Evolutionary conservation across 2,797 vertebrate species (phyloP).

Genomic region (Echeneis naucrates): DNA sequence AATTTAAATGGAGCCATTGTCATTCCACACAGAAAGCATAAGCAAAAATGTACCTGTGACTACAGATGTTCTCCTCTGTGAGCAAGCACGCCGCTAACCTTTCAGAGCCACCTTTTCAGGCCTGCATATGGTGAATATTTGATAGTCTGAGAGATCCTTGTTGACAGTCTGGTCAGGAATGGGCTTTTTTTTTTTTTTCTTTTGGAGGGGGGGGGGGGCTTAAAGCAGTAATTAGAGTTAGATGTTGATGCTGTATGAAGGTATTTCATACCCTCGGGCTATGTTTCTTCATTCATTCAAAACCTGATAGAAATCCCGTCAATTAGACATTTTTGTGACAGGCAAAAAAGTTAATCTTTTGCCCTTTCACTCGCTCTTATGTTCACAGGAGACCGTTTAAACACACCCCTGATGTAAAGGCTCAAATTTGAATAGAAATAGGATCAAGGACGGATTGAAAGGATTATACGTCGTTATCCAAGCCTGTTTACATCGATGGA

Average conservation of each 20-base stretch:
- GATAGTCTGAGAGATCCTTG: background rate
- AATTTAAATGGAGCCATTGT: background rate
- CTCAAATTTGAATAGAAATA: constrained; percentile 66
- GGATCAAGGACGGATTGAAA: constrained; percentile 44
- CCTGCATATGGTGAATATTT: background rate
- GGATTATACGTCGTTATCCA: constrained; percentile 54
- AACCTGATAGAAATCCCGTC: constrained; percentile 40
- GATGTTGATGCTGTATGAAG: constrained; percentile 1
- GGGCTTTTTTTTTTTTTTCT: no score
- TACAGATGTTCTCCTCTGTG: background rate
- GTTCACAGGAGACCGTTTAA: constrained; percentile 37
- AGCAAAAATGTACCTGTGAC: background rate
- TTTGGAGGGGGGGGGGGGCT: no score
- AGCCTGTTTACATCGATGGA: constrained; percentile 57
- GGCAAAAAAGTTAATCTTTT: constrained; percentile 39
- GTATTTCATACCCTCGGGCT: constrained; percentile 39
- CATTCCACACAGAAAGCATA: background rate
- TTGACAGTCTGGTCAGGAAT: background rate
- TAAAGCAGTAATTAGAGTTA: background rate
- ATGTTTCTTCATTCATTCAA: constrained; percentile 39
- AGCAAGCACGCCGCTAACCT: background rate
- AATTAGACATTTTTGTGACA: constrained; percentile 47
- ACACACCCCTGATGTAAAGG: constrained; percentile 32
- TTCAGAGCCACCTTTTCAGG: background rate
- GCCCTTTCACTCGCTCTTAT: constrained; percentile 30